Base-by-base conservation (phyloP, 1,140 invertebrate species). In the Apis dorsata region DNA sequence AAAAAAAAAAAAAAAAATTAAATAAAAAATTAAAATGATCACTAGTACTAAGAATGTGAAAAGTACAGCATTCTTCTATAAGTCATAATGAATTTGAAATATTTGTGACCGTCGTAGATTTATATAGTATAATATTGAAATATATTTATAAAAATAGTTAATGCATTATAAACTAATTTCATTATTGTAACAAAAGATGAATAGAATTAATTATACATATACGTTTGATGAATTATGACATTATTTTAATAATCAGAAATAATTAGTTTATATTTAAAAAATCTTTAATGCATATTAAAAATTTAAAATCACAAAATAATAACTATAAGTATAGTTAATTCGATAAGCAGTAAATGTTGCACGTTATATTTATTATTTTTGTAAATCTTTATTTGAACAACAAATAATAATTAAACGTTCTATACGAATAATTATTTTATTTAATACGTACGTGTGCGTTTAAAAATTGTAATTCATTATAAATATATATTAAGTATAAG, bases 331-430 rank as follows among this genome's bases (percentile, higher is more conserved):
- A 8, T 55, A 80, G 21, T 53, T 73, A 21, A 53, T 9, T 17
- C 13, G 2, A 51, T 76, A n/a, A 34, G 1, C 21, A 66, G 8
- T 51, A 19, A 59, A 74, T 57, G 19, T 13, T 19, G 79, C 44
- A 68, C 28, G 51, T 60, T 81, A n/a, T n/a, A n/a, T n/a, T n/a
- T n/a, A 76, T 75, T 81, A 82, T 69, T 82, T 82, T 81, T 81
- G 19, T 76, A 77, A 34, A 51, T 24, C 17, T 49, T 77, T 59
- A n/a, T 82, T 76, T 60, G 17, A 62, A 34, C 49, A n/a, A n/a
- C 17, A 53, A 57, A 19, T 7, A 13, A 12, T 81, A 9, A 59
- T 57, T 44, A 55, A 66, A 65, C 15, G 74, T 81, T 74, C 4
- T 81, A 55, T 21, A 28, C 65, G 51, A 51, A 28, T 81, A 57